A percentile compares a stretch with the other conserved stretches of the same genome.
Evolutionary conservation across 2,797 vertebrate species (phyloP).

Genomic region (Taenioides sp.): DNA sequence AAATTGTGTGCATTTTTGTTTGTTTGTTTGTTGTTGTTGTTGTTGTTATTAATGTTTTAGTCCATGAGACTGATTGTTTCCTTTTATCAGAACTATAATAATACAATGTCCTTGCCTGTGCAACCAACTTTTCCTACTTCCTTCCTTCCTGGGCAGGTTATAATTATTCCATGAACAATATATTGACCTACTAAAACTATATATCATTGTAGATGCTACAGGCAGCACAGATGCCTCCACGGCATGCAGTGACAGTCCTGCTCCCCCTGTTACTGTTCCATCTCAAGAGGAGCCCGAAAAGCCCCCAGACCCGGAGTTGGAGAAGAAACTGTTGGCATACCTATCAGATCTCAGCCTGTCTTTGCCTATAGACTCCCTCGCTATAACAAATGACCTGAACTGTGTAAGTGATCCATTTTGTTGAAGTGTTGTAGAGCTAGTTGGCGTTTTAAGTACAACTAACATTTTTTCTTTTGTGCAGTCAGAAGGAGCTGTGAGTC

Average conservation of each 20-base stretch:
- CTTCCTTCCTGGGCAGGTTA: background rate
- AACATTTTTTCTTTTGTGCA: conserved; percentile 39
- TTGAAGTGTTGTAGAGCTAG: background rate
- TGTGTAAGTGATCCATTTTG: conserved; percentile 77
- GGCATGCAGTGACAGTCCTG: conserved; percentile 87
- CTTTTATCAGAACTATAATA: too few relatives aligned
- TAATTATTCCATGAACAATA: background rate
- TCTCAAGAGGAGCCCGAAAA: conserved; percentile 77
- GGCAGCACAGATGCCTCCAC: conserved; percentile 73
- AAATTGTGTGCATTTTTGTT: too few relatives aligned
- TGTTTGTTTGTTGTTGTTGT: too few relatives aligned
- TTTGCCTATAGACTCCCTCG: conserved; percentile 85
- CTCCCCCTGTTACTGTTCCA: conserved; percentile 67
- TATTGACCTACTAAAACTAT: background rate
- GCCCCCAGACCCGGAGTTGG: conserved; percentile 87
- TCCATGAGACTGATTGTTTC: too few relatives aligned
- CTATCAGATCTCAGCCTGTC: conserved; percentile 87
- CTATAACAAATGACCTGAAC: conserved; percentile 86
- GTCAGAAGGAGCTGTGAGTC: conserved; percentile 82
- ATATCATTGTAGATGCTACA: conserved; percentile 72
- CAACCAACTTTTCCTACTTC: background rate
- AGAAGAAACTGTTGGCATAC: conserved; percentile 87
- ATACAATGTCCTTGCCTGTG: background rate
- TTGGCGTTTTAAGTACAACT: background rate
- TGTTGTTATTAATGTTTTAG: too few relatives aligned